A percentile compares a stretch with the other conserved stretches of the same genome.
phyloP scores from a whole-genome alignment of 2,888 invertebrate species.

The Ormyrus thymus region DNA sequence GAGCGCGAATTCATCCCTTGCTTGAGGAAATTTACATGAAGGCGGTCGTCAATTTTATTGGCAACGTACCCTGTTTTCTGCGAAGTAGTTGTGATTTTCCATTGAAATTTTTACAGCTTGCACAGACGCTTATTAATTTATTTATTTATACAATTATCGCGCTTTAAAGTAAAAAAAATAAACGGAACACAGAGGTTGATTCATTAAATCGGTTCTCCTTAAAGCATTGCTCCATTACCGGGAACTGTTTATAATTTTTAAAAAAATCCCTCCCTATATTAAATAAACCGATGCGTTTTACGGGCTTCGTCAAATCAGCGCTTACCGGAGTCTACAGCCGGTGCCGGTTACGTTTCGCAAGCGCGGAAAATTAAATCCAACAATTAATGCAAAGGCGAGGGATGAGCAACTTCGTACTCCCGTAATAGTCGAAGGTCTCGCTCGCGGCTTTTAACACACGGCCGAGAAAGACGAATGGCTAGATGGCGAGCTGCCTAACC shows the following conservation, averaged over 20 bases:
- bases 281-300: too few relatives aligned
- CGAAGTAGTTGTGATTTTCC: neutral
- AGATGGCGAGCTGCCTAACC: slow-evolving; percentile 14
- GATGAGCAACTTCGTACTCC: slow-evolving; percentile 33
- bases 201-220: slow-evolving; percentile 13
- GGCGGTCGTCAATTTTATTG: neutral
- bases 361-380: slow-evolving; percentile 29
- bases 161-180: too few relatives aligned
- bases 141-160: too few relatives aligned
- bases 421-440: slow-evolving; percentile 37
- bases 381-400: slow-evolving; percentile 43
- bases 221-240: too few relatives aligned
- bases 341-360: slow-evolving; percentile 39
- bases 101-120: slow-evolving; percentile 8
- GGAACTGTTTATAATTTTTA: too few relatives aligned
- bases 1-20: neutral
- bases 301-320: too few relatives aligned
- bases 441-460: slow-evolving; percentile 4
- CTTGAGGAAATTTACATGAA: neutral
- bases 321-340: neutral
- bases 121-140: too few relatives aligned
- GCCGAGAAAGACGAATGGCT: neutral
- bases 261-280: too few relatives aligned
- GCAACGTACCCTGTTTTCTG: neutral
- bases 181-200: too few relatives aligned